Evolutionary conservation across 2,113 vertebrate genomes (phyloP), one percentile per base, ranked within the genome.

Genomic region (Neodontobutis hainanensis): DNA sequence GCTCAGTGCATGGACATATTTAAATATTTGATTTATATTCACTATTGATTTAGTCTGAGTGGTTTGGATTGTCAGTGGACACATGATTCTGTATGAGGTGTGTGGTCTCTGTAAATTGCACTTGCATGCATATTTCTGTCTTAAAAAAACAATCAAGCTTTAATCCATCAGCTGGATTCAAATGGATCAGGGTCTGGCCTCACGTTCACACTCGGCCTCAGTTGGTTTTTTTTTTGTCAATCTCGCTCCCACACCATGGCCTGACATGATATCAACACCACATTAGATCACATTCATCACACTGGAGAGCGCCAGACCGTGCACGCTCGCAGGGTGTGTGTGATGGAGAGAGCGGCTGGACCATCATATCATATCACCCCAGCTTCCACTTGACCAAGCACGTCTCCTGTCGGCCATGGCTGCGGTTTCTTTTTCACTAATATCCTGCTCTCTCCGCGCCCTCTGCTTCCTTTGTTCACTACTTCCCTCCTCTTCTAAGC

Each of bases 261-360:
- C 11, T 63, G 73, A 73, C 8, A 5, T 0, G 35, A 76, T 78
- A 64, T 70, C 78, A 56, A 15, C 73, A 53, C 46, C 58, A 16
- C 73, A 75, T 83, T 80, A 75, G 74, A 66, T 77, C 74, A 53
- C 58, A 70, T 75, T 78, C 78, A 67, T 80, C 76, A 79, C 69
- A 62, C 53, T 45, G 65, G 10, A 66, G 73, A 0, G 47, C 65
- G 62, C 51, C 48, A 11, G 70, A 63, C 58, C 38, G 1, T 50
- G 53, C 35, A 69, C 2, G 11, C 19, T 42, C 48, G 46, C 19
- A 16, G 49, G 15, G 44, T 67, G 59, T 27, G 11, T 52, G 66
- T 19, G 64, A 19, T 40, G 50, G 70, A 38, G 71, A 73, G 19
- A 14, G 47, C 45, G 68, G 35, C 5, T 27, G 8, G 70, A 58